phyloP scores from a whole-genome alignment of 2,888 invertebrate species.

The Meganola albula region DNA sequence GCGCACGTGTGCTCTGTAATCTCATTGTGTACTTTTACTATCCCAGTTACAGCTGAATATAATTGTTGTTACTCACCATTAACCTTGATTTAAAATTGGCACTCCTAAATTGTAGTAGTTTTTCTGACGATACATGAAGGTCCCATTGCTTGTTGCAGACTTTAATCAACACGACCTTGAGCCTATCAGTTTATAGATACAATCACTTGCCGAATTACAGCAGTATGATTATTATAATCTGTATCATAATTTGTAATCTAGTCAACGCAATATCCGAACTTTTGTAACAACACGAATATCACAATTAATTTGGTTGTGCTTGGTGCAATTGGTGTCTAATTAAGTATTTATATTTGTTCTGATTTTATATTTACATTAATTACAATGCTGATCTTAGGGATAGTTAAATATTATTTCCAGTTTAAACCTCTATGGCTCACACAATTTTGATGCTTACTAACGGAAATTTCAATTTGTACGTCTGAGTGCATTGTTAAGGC shows the following conservation, averaged over 20 bases:
- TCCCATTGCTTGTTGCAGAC: conserved; percentile 18
- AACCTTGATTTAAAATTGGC: conserved; percentile 22
- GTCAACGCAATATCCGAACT: too few relatives aligned
- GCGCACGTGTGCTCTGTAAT: conserved; percentile 29
- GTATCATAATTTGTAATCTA: too few relatives aligned
- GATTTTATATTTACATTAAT: too few relatives aligned
- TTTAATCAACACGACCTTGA: conserved; percentile 42
- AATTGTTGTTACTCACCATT: conserved; percentile 9
- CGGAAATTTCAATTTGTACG: conserved; percentile 66
- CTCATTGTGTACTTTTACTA: conserved; percentile 13
- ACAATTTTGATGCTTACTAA: conserved; percentile 40
- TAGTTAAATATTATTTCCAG: too few relatives aligned
- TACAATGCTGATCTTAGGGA: too few relatives aligned
- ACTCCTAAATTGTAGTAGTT: conserved; percentile 15
- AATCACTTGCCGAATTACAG: conserved; percentile 29
- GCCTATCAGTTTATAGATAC: conserved; percentile 29
- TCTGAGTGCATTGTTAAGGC: conserved; percentile 48
- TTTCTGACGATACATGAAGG: conserved; percentile 18
- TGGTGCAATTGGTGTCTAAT: too few relatives aligned
- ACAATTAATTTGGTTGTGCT: too few relatives aligned
- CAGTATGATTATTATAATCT: too few relatives aligned
- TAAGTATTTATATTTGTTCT: too few relatives aligned
- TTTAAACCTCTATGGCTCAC: conserved; percentile 16
- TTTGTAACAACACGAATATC: too few relatives aligned
- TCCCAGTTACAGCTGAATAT: conserved; percentile 6